These are phyloP conservation scores for Hystrix brachyura DNA, from an alignment of 2,113 vertebrate species.

Conservation along the genomic window DNA sequence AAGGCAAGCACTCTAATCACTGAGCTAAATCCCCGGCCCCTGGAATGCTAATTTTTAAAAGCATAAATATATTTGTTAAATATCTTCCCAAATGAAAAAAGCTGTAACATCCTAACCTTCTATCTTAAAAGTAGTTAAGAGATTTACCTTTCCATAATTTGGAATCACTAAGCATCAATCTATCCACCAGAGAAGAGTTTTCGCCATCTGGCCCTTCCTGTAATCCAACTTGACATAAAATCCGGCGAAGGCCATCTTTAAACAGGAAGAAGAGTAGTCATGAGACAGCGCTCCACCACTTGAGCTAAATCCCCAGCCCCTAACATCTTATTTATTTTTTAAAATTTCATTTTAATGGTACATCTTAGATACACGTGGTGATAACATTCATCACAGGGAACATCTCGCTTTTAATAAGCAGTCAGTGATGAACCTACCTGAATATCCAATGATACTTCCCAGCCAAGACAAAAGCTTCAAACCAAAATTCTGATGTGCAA, in stretches of 20 bases:
- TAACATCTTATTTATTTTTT: too few relatives aligned
- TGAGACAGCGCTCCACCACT: not conserved
- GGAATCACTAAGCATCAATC: conserved; percentile 97
- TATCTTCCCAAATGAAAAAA: conserved; percentile 8
- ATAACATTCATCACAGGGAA: too few relatives aligned
- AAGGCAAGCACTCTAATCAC: too few relatives aligned
- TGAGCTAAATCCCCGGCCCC: too few relatives aligned
- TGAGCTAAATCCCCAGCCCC: too few relatives aligned
- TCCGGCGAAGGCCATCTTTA: conserved; percentile 95
- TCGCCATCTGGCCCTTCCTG: conserved; percentile 94
- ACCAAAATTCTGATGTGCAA: conserved; percentile 98
- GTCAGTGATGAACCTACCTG: conserved; percentile 89
- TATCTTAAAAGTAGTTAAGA: conserved; percentile 17
- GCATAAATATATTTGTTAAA: conserved; percentile 34
- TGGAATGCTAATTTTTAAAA: conserved; percentile 47
- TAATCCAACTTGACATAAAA: conserved; percentile 97
- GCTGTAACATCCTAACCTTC: not conserved
- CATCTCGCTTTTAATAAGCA: not conserved
- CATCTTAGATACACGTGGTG: too few relatives aligned
- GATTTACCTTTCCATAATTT: conserved; percentile 98
- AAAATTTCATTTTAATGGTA: too few relatives aligned
- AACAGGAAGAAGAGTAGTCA: conserved; percentile 53
- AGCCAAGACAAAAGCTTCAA: conserved; percentile 96
- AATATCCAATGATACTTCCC: conserved; percentile 95
- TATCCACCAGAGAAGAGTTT: conserved; percentile 95